Evolutionary conservation across 2,113 vertebrate genomes (phyloP).

Genomic region (Cheilinus undulatus): DNA sequence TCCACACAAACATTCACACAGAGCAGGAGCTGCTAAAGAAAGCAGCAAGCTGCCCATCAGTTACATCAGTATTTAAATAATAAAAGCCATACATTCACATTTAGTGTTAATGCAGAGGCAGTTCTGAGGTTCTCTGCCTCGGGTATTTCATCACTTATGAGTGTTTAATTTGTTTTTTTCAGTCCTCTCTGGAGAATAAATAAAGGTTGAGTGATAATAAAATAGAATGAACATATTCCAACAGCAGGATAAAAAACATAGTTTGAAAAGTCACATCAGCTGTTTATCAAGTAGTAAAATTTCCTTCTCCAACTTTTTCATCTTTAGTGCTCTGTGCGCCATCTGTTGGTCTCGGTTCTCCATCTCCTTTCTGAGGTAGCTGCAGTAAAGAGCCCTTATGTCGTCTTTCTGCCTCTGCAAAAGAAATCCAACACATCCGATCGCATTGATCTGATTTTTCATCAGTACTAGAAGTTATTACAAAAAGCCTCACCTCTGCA

Average conservation of each 20-base stretch:
- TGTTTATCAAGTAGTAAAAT: constrained; percentile 73
- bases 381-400: constrained; percentile 62
- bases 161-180: no score
- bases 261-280: constrained; percentile 37
- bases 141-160: no score
- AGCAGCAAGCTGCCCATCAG: no score
- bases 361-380: constrained; percentile 75
- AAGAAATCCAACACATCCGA: neutral
- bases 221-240: neutral
- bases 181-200: no score
- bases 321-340: constrained; percentile 75
- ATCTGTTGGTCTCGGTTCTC: constrained; percentile 76
- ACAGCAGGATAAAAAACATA: neutral
- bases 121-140: no score
- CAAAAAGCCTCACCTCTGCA: constrained; percentile 54
- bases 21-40: neutral
- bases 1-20: neutral
- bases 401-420: constrained; percentile 61
- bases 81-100: no score
- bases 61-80: no score
- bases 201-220: neutral
- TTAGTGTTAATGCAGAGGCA: no score
- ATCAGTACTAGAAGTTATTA: no score
- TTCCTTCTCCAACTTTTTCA: constrained; percentile 77
- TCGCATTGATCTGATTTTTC: neutral